These are phyloP conservation scores for Rousettus madagascariensis DNA, from an alignment of 2,797 vertebrate species.

Conservation along the genomic window DNA sequence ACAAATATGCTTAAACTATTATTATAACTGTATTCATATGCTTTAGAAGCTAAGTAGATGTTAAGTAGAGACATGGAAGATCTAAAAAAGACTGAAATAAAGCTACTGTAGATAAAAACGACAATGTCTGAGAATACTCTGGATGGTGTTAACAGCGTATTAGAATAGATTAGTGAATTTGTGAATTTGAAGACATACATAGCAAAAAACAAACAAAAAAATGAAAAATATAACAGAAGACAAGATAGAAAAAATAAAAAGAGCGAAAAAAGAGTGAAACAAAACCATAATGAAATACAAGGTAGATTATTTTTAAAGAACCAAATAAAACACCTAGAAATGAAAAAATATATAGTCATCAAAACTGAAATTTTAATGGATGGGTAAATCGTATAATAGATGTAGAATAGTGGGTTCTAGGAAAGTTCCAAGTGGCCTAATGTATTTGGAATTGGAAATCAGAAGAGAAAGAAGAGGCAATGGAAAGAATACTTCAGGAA, in stretches of 20 bases:
- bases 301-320: too few relatives aligned
- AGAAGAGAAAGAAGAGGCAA: background rate
- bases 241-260: too few relatives aligned
- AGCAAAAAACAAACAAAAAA: background rate
- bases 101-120: background rate
- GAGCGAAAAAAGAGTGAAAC: too few relatives aligned
- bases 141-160: background rate
- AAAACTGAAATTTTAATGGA: slow-evolving; percentile 22
- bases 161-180: background rate
- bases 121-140: background rate
- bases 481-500: background rate
- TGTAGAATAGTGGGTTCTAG: background rate
- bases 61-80: background rate
- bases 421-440: background rate
- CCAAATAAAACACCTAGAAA: background rate
- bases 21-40: background rate
- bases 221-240: too few relatives aligned
- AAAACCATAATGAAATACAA: too few relatives aligned
- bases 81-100: background rate
- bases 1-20: background rate
- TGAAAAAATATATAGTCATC: background rate
- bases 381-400: background rate
- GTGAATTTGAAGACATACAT: background rate
- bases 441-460: background rate
- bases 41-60: background rate